phyloP scores from a whole-genome alignment of 2,888 invertebrate species.

The Pseudococcus longispinus region DNA sequence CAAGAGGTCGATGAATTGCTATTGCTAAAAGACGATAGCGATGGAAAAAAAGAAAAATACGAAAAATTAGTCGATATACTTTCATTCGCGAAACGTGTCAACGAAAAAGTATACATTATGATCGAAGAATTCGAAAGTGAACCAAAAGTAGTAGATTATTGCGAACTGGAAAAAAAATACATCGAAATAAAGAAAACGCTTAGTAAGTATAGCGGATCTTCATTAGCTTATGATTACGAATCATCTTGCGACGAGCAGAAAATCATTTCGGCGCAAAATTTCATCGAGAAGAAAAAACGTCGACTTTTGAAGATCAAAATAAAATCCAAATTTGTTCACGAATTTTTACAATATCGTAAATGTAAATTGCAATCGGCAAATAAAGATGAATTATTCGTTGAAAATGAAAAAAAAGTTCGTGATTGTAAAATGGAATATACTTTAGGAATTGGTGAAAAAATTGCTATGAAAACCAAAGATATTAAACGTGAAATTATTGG shows the following conservation, averaged over 20 bases:
- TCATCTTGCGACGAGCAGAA: neutral
- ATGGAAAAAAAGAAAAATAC: constrained; percentile 21
- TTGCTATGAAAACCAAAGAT: neutral
- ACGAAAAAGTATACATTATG: neutral
- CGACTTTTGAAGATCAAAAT: neutral
- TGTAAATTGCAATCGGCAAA: neutral
- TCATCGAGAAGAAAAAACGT: neutral
- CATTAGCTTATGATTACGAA: constrained; percentile 2
- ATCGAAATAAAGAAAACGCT: constrained; percentile 13
- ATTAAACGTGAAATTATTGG: neutral
- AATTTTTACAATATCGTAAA: neutral
- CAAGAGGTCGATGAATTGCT: neutral
- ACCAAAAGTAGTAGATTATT: neutral
- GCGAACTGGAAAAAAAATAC: constrained; percentile 9
- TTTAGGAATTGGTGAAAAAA: neutral
- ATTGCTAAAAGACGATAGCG: neutral
- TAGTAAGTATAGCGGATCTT: neutral
- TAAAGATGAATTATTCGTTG: neutral
- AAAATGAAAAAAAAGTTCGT: neutral
- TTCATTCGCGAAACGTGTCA: neutral
- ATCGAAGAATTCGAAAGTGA: constrained; percentile 19
- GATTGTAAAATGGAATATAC: neutral
- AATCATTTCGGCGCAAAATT: neutral
- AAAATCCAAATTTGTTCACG: neutral
- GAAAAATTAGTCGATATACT: constrained; percentile 10